These are phyloP conservation scores for Pangasius macronema DNA, from an alignment of 2,797 vertebrate genomes.

Conservation along the genomic window DNA sequence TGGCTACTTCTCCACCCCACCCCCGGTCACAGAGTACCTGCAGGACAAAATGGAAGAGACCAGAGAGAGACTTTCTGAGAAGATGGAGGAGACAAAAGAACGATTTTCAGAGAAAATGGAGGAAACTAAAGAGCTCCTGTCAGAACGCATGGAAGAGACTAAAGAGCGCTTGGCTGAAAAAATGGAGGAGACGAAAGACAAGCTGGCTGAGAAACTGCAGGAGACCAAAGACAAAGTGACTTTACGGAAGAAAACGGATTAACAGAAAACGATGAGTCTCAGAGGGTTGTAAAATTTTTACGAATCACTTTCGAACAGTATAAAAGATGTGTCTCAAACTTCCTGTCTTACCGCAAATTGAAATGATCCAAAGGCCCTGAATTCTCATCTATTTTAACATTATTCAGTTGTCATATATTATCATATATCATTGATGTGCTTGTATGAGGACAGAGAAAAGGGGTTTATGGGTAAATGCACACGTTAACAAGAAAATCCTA, in stretches of 20 bases:
- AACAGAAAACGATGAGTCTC: conserved; percentile 43
- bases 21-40: conserved; percentile 89
- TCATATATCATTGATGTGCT: neutral
- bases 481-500: neutral
- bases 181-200: conserved; percentile 73
- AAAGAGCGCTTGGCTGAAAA: conserved; percentile 83
- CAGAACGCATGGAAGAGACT: conserved; percentile 74
- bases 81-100: conserved; percentile 93
- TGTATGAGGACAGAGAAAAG: neutral
- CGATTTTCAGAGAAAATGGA: conserved; percentile 78
- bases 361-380: neutral
- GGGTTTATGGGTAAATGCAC: neutral
- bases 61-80: conserved; percentile 84
- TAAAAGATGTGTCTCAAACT: neutral
- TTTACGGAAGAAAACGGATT: conserved; percentile 83
- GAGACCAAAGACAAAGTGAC: conserved; percentile 87
- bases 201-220: conserved; percentile 73
- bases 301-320: neutral
- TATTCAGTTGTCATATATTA: too few relatives aligned
- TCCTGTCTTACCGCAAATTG: neutral
- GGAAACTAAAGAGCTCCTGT: conserved; percentile 80
- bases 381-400: neutral
- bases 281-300: neutral
- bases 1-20: conserved; percentile 90
- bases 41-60: conserved; percentile 97